Evolutionary conservation across 92 coral and sea anemone species (phyloP).

Genomic region (Hydrozoanthus gracilis): DNA sequence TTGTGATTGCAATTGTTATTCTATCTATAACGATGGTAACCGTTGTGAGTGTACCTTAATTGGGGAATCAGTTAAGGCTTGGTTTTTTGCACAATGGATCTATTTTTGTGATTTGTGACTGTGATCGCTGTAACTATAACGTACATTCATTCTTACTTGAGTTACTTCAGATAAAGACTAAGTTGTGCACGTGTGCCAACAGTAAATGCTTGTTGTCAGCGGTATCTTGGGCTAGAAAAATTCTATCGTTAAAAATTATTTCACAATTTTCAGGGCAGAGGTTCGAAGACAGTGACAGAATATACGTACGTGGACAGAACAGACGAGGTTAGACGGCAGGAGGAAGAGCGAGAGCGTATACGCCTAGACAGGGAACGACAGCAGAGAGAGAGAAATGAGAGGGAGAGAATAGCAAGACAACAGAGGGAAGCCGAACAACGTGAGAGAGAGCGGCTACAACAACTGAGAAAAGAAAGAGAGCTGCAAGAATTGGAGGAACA

Average conservation of each 20-base stretch:
- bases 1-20: too few species aligned
- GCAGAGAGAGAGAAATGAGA: slow-evolving; percentile 11
- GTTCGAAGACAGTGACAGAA: slow-evolving; percentile 37
- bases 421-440: slow-evolving; percentile 35
- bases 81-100: too few species aligned
- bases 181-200: background rate
- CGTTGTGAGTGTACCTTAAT: too few species aligned
- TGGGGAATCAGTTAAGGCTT: too few species aligned
- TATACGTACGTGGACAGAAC: slow-evolving; percentile 64
- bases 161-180: too few species aligned
- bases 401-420: slow-evolving; percentile 23
- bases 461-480: slow-evolving; percentile 3
- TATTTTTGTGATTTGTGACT: too few species aligned
- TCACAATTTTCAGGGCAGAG: background rate
- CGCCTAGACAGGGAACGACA: slow-evolving; percentile 14
- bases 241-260: background rate
- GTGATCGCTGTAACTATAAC: too few species aligned
- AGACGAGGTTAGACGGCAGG: slow-evolving; percentile 20
- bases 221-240: background rate
- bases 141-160: too few species aligned
- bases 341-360: slow-evolving; percentile 43
- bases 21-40: too few species aligned
- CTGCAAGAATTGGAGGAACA: slow-evolving; percentile 18
- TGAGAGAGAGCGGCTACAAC: slow-evolving; percentile 32
- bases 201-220: background rate